A percentile compares a stretch with the other conserved stretches of the same genome.
These are phyloP conservation scores for Protosalanx chinensis DNA, from an alignment of 2,797 vertebrate genomes.

Conservation along the genomic window DNA sequence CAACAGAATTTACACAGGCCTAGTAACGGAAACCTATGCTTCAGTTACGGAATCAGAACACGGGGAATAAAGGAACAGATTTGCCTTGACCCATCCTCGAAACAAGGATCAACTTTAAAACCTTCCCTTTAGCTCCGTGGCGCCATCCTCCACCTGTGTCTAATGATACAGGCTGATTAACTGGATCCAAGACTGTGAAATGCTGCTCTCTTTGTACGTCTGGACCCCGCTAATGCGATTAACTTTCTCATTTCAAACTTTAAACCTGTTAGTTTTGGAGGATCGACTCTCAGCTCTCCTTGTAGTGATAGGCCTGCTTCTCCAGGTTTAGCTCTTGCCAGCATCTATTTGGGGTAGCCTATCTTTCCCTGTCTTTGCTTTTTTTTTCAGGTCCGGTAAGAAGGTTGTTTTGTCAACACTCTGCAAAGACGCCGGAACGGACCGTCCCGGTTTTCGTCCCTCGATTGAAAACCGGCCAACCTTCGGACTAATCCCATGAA, in stretches of 20 bases:
- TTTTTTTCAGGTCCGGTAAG: neutral
- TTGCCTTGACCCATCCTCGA: neutral
- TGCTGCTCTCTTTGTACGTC: slow-evolving; percentile 57
- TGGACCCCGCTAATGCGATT: slow-evolving; percentile 67
- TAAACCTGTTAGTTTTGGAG: slow-evolving; percentile 76
- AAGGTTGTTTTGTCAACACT: slow-evolving; percentile 3
- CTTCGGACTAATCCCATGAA: neutral
- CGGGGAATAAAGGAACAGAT: neutral
- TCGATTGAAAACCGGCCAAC: neutral
- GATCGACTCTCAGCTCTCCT: slow-evolving; percentile 68
- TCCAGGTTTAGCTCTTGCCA: slow-evolving; percentile 56
- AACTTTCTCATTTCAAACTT: slow-evolving; percentile 70
- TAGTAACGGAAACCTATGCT: neutral
- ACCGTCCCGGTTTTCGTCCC: neutral
- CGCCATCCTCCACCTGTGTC: slow-evolving; percentile 54
- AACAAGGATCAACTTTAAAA: neutral
- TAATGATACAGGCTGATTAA: slow-evolving; percentile 62
- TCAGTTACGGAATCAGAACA: neutral
- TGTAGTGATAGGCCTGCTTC: slow-evolving; percentile 57
- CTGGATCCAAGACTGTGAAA: slow-evolving; percentile 59
- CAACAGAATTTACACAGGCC: neutral
- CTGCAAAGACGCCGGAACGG: neutral
- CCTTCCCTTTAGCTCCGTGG: neutral
- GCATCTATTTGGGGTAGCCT: slow-evolving; percentile 38
- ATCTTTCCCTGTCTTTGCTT: slow-evolving; percentile 36